These are phyloP conservation scores for Enteromius radiatus DNA, from an alignment of 2,797 vertebrate genomes.

Conservation along the genomic window DNA sequence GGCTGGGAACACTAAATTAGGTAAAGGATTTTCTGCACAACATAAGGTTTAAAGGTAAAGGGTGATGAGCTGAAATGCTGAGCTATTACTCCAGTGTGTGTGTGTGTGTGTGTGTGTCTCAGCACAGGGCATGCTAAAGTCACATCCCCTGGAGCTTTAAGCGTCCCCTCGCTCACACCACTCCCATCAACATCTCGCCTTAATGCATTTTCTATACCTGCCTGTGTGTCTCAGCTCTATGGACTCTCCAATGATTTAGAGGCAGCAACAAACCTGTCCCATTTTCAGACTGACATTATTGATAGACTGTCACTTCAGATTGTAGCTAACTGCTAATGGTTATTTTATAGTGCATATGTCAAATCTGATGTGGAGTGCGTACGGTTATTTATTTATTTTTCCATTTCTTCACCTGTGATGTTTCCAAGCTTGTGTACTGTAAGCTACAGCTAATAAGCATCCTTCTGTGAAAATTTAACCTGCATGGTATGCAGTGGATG, in stretches of 20 bases:
- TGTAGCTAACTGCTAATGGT: constrained; percentile 82
- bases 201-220: constrained; percentile 81
- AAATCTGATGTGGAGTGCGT: constrained; percentile 72
- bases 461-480: not conserved
- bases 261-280: constrained; percentile 87
- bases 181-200: constrained; percentile 73
- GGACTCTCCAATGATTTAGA: constrained; percentile 81
- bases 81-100: constrained; percentile 30
- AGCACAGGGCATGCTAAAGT: constrained; percentile 54
- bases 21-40: not conserved
- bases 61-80: constrained; percentile 43
- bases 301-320: constrained; percentile 84
- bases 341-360: constrained; percentile 84
- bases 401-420: constrained; percentile 55
- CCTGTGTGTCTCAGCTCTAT: constrained; percentile 72
- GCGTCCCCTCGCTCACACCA: constrained; percentile 69
- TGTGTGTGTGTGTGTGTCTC: constrained; percentile 44
- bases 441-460: constrained; percentile 54
- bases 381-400: constrained; percentile 43
- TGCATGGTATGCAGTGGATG: constrained; percentile 51
- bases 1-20: not conserved
- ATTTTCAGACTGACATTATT: constrained; percentile 84
- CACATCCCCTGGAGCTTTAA: constrained; percentile 66
- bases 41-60: constrained; percentile 42
- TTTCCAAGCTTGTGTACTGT: constrained; percentile 52